Evolutionary conservation across 2,888 invertebrate genomes (phyloP).

Genomic region (Tetragnatha montana): DNA sequence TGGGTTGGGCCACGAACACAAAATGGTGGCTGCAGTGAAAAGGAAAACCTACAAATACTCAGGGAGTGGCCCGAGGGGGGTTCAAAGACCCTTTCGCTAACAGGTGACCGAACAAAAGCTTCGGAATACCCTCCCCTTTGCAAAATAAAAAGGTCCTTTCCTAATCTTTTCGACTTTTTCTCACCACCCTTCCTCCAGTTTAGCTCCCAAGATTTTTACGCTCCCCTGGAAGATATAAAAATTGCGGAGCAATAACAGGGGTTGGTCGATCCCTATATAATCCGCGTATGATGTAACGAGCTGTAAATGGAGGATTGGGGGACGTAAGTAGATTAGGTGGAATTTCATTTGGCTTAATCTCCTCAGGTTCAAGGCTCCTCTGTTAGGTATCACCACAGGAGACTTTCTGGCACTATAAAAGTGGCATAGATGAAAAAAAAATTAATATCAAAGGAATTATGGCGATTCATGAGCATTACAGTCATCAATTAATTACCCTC

Average conservation of each 20-base stretch:
- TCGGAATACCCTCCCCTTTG: conserved; percentile 15
- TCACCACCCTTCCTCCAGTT: conserved; percentile 23
- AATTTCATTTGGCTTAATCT: too few species aligned
- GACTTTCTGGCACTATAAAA: too few species aligned
- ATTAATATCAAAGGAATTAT: too few species aligned
- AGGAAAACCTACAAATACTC: conserved; percentile 44
- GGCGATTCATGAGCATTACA: too few species aligned
- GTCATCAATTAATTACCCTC: too few species aligned
- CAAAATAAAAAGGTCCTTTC: conserved; percentile 22
- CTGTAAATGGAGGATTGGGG: too few species aligned
- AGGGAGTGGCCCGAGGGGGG: conserved; percentile 64
- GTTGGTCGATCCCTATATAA: not conserved
- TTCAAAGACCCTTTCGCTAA: conserved; percentile 70
- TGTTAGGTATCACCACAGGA: too few species aligned
- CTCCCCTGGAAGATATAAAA: not conserved
- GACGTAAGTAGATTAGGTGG: too few species aligned
- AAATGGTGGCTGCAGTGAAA: conserved; percentile 26
- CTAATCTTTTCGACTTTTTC: conserved; percentile 33
- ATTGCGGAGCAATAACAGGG: not conserved
- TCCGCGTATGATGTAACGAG: too few species aligned
- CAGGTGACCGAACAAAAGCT: conserved; percentile 66
- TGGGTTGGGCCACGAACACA: conserved; percentile 46
- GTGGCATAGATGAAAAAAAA: too few species aligned
- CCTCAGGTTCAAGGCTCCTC: too few species aligned
- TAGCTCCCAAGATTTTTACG: not conserved